These are phyloP conservation scores for Odobenus rosmarus DNA, from an alignment of 2,113 vertebrate genomes.

Conservation along the genomic window DNA sequence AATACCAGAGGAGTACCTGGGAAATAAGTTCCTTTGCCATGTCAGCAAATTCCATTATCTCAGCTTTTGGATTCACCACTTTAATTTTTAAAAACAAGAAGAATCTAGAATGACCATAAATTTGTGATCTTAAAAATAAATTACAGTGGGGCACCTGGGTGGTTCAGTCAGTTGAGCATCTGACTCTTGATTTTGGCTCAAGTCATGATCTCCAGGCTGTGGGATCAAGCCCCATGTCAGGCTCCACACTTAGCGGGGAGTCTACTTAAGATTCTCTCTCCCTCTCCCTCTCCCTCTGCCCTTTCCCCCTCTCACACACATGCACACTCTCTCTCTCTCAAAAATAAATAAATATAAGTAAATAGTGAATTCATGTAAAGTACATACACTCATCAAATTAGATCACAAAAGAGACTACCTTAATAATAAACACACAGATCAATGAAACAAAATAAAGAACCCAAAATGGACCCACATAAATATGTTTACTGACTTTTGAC, in stretches of 20 bases:
- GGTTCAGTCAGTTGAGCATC: not conserved
- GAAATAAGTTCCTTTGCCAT: not conserved
- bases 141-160: not conserved
- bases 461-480: not conserved
- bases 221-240: not conserved
- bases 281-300: not conserved
- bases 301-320: not conserved
- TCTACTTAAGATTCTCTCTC: not conserved
- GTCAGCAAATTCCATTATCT: not conserved
- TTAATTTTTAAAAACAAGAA: constrained; percentile 25
- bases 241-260: not conserved
- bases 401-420: not conserved
- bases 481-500: not conserved
- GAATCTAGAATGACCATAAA: not conserved
- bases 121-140: not conserved
- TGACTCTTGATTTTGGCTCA: not conserved
- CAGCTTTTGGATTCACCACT: not conserved
- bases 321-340: not conserved
- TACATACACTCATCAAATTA: not conserved
- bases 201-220: not conserved
- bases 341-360: not conserved
- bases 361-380: not conserved
- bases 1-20: not conserved
- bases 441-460: not conserved
- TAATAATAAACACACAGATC: not conserved